These are phyloP conservation scores for Drosophila multiciliata DNA, from an alignment of 2,888 invertebrate genomes.

Conservation along the genomic window DNA sequence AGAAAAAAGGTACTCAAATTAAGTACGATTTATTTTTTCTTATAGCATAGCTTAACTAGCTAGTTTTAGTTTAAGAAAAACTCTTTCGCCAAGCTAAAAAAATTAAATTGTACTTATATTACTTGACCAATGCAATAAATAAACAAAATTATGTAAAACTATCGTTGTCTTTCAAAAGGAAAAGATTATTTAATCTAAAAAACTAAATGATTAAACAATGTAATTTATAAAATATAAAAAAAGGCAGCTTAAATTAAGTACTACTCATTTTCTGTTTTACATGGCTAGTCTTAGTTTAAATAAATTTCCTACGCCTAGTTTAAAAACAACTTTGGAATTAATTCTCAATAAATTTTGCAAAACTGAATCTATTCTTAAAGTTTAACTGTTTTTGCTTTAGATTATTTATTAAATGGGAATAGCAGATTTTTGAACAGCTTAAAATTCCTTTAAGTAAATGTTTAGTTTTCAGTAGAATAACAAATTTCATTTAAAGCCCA, in stretches of 20 bases:
- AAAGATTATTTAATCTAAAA: background rate
- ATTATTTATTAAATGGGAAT: background rate
- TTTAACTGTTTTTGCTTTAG: background rate
- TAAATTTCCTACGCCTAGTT: background rate
- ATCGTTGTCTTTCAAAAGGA: background rate
- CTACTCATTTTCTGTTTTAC: background rate
- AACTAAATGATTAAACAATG: background rate
- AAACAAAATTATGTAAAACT: background rate
- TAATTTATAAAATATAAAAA: background rate
- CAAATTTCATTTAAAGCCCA: background rate
- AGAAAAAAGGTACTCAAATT: too few species aligned
- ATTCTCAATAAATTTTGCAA: too few species aligned
- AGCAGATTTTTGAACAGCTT: background rate
- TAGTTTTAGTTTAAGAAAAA: too few species aligned
- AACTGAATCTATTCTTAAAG: background rate
- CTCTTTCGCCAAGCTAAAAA: too few species aligned
- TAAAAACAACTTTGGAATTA: fast-evolving
- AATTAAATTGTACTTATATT: too few species aligned
- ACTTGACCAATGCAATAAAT: too few species aligned
- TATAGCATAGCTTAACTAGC: too few species aligned
- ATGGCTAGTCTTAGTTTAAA: background rate
- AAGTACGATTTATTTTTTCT: too few species aligned
- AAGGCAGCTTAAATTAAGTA: background rate
- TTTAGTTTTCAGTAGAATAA: background rate
- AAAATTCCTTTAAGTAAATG: background rate